Percentiles rank a stretch among this genome's conserved stretches.
phyloP scores from a whole-genome alignment of 2,888 invertebrate species.

The Euproctis similis region DNA sequence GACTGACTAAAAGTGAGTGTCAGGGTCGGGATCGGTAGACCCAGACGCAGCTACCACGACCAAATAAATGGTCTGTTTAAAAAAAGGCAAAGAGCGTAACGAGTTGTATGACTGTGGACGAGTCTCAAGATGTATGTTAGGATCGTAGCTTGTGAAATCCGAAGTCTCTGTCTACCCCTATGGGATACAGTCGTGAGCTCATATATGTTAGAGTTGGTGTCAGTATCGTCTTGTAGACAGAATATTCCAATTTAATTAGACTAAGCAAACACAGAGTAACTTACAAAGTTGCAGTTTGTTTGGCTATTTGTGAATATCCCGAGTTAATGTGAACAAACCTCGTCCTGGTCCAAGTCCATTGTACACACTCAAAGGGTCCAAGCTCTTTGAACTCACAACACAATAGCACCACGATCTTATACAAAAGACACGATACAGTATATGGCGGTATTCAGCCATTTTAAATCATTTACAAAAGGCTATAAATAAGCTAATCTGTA shows the following conservation, averaged over 20 bases:
- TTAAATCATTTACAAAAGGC: not conserved
- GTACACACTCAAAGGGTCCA: not conserved
- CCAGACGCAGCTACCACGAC: too few species aligned
- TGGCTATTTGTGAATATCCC: not conserved
- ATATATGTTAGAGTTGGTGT: too few species aligned
- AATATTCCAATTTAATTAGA: conserved; percentile 1
- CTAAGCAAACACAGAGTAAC: not conserved
- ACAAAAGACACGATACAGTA: not conserved
- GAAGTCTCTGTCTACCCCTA: too few species aligned
- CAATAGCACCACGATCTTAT: not conserved
- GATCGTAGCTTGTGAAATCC: too few species aligned
- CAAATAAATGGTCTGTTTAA: too few species aligned
- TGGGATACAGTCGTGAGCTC: too few species aligned
- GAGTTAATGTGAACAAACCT: not conserved
- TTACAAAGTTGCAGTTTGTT: not conserved
- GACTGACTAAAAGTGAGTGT: too few species aligned
- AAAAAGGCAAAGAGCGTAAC: too few species aligned
- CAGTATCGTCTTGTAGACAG: too few species aligned
- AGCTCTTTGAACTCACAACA: not conserved
- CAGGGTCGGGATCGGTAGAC: too few species aligned
- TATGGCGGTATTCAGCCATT: not conserved
- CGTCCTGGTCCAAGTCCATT: not conserved
- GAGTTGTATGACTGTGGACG: too few species aligned
- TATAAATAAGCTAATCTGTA: not conserved
- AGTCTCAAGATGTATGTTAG: too few species aligned